Base-by-base conservation (phyloP, 2,888 invertebrate species). In the Clivina fossor region DNA sequence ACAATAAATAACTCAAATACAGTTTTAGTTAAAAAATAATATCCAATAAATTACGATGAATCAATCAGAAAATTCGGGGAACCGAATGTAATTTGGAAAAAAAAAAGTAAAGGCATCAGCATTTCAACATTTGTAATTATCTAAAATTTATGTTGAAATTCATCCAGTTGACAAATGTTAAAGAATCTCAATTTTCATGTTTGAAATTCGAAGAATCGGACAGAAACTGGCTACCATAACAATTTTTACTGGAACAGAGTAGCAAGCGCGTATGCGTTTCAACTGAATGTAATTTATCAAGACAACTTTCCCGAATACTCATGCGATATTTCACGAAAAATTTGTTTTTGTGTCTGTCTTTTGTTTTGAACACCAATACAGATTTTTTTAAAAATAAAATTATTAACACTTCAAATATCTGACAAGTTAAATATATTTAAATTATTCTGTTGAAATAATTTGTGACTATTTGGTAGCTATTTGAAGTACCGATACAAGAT, bases 41-140 rank as follows among this genome's bases (percentile, higher is more conserved):
- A 32, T 47, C n/a, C 33, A 47, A 50, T 40, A 40, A 50, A 40
- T 50, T 40, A 40, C 30, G 11, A 33, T 48, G 28, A 50, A 50
- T 50, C 50, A 50, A 50, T 50, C 30, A n/a, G n/a, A 50, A 50
- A 50, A 50, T 50, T 50, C 50, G 26, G 30, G 30, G 50, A 50
- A 50, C 15, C 24, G 26, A 38, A 26, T 38, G 28, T 13, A 20
- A 15, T 5, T 35, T 30, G n/a, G 15, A 8, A 49, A 15, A n/a
- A n/a, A 33, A 40, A 40, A 4, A 49, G 37, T 28, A 49, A 49
- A 38, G 9, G 24, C 38, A 38, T 30, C 20, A 40, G 33, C 20
- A 47, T 47, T 33, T 50, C 38, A 38, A 50, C 50, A 32, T 50
- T 19, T 13, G 32, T 50, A 40, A 50, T 50, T 30, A 50, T 32